Conservation (phyloP, 2,113 vertebrate species). For the Psephotus haematonotus region DNA sequence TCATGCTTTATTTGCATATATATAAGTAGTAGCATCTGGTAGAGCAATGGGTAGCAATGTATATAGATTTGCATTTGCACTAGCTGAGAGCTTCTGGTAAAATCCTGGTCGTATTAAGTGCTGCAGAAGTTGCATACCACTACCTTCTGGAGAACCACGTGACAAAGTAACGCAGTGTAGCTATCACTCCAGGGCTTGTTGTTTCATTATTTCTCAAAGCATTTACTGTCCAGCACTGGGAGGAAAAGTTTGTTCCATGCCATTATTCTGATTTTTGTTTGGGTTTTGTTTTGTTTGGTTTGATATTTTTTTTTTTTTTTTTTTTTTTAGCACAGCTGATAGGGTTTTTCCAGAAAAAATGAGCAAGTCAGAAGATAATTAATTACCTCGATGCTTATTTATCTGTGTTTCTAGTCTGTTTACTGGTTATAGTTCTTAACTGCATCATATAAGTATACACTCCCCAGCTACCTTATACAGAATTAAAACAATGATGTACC, state of each 20-base stretch:
- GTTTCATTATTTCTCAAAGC: background rate
- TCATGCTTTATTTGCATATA: background rate
- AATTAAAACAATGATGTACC: background rate
- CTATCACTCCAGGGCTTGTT: accelerated
- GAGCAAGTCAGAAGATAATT: background rate
- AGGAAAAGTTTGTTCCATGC: background rate
- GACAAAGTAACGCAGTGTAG: accelerated
- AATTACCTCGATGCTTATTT: background rate
- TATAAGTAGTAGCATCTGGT: background rate
- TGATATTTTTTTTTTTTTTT: background rate
- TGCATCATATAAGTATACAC: background rate
- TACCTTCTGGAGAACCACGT: background rate
- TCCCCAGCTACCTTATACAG: background rate
- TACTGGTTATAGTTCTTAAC: background rate
- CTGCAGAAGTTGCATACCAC: background rate
- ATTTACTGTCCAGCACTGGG: background rate
- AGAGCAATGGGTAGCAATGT: background rate
- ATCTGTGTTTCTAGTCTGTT: background rate
- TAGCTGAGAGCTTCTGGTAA: background rate
- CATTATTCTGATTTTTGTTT: background rate
- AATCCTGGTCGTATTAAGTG: background rate
- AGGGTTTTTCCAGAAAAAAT: background rate
- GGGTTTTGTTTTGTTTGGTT: background rate
- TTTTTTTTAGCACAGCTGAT: background rate
- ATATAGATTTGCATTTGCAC: accelerated